Evolutionary conservation across 2,113 vertebrate genomes (phyloP).

Genomic region (Ceyx melanurus): DNA sequence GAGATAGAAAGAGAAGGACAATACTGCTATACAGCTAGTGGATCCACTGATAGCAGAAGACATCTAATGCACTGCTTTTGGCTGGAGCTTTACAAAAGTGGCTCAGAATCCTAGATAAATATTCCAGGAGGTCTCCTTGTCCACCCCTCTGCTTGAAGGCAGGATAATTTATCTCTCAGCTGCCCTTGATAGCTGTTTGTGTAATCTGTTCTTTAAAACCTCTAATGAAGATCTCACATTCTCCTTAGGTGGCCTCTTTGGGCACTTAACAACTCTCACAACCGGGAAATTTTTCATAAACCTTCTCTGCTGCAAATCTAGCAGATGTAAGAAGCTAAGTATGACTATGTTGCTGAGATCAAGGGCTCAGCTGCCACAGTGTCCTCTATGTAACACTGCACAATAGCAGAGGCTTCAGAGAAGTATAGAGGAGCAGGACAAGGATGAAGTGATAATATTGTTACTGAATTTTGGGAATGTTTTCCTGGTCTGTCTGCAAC

Average conservation of each 20-base stretch:
- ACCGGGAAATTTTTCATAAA: neutral
- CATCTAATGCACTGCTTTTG: neutral
- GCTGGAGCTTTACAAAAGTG: neutral
- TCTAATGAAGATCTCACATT: neutral
- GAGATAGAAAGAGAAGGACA: neutral
- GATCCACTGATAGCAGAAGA: neutral
- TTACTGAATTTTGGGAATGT: neutral
- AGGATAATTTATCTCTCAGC: neutral
- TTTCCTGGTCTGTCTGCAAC: neutral
- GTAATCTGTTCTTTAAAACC: neutral
- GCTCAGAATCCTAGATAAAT: neutral
- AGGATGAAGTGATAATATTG: neutral
- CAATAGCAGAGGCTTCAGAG: neutral
- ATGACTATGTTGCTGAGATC: neutral
- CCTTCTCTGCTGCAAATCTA: neutral
- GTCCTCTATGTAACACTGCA: neutral
- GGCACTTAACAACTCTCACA: neutral
- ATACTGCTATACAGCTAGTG: neutral
- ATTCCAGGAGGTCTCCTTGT: neutral
- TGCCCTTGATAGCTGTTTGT: neutral
- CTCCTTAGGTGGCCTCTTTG: neutral
- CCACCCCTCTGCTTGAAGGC: neutral
- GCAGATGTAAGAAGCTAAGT: neutral
- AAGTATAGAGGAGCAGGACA: neutral
- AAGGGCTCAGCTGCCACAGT: neutral